A percentile compares a stretch with the other conserved stretches of the same genome.
Evolutionary conservation across 2,888 invertebrate genomes (phyloP).

Genomic region (Leucophenga maculata): DNA sequence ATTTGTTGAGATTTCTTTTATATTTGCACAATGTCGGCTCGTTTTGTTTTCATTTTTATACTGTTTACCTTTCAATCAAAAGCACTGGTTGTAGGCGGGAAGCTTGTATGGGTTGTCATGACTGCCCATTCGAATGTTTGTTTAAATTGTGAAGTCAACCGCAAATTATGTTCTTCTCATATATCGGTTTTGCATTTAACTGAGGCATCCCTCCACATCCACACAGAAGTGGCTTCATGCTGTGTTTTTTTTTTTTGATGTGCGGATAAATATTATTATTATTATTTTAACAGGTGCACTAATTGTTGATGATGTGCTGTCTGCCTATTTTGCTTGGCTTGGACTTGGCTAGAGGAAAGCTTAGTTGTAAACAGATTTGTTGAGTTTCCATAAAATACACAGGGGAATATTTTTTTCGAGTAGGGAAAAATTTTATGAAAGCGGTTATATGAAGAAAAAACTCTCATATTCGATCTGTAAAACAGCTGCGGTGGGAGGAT

Average conservation of each 20-base stretch:
- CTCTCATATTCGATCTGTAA: too few relatives aligned
- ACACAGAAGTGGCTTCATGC: background rate
- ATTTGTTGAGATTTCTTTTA: slow-evolving; percentile 51
- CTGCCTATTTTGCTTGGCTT: too few relatives aligned
- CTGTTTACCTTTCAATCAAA: slow-evolving; percentile 63
- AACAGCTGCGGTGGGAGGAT: too few relatives aligned
- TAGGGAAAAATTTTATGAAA: background rate
- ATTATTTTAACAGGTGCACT: slow-evolving; percentile 44
- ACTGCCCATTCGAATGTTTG: background rate
- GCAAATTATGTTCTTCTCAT: slow-evolving; percentile 41
- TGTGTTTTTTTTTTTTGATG: slow-evolving; percentile 8
- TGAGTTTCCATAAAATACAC: background rate
- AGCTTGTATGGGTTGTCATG: background rate
- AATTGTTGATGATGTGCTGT: slow-evolving; percentile 34
- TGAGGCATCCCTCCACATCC: background rate
- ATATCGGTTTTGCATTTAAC: background rate
- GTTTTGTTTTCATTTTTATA: slow-evolving; percentile 21
- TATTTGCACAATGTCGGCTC: slow-evolving; percentile 26
- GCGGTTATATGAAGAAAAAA: too few relatives aligned
- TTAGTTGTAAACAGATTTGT: too few relatives aligned
- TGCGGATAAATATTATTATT: slow-evolving; percentile 9
- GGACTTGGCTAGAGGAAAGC: too few relatives aligned
- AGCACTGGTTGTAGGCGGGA: background rate
- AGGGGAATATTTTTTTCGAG: background rate
- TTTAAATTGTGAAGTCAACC: slow-evolving; percentile 42